phyloP scores from a whole-genome alignment of 2,888 invertebrate species.

The Catocala sponsa region DNA sequence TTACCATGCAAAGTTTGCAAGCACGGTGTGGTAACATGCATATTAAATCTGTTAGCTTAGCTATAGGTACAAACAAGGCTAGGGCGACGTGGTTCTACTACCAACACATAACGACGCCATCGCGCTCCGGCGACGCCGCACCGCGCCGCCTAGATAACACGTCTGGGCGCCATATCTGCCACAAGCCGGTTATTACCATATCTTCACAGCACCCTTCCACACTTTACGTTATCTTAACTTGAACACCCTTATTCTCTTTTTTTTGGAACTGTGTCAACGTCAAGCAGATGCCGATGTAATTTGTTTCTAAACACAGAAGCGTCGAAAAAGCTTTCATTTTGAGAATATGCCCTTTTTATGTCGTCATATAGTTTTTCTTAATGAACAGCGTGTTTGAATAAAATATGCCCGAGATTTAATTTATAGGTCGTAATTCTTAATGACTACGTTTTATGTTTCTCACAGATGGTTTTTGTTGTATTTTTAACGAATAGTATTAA shows the following conservation, averaged over 20 bases:
- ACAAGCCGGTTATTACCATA: conserved; percentile 62
- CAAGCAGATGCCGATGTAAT: conserved; percentile 21
- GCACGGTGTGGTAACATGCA: conserved; percentile 23
- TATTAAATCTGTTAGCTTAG: conserved; percentile 30
- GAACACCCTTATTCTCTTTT: conserved; percentile 19
- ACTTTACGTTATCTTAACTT: conserved; percentile 31
- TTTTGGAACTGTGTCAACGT: conserved; percentile 13
- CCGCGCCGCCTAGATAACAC: conserved; percentile 61
- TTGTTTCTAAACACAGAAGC: conserved; percentile 27
- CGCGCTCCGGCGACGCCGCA: conserved; percentile 45
- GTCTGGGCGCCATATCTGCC: conserved; percentile 57
- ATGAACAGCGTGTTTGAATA: conserved; percentile 25
- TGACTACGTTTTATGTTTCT: conserved; percentile 33
- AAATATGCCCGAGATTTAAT: conserved; percentile 34
- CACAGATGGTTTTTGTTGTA: conserved; percentile 24
- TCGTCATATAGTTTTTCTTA: conserved; percentile 26
- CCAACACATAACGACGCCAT: conserved; percentile 58
- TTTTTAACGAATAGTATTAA: conserved; percentile 25
- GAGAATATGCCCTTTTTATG: conserved; percentile 36
- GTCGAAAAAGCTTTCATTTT: conserved; percentile 16
- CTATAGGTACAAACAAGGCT: conserved; percentile 11
- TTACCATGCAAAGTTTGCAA: conserved; percentile 21
- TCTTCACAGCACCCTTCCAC: conserved; percentile 49
- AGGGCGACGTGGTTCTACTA: conserved; percentile 38
- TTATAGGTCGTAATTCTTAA: conserved; percentile 39